Evolutionary conservation across 2,113 vertebrate genomes (phyloP), one percentile per base, ranked within the genome.

Genomic region (Dascyllus trimaculatus): DNA sequence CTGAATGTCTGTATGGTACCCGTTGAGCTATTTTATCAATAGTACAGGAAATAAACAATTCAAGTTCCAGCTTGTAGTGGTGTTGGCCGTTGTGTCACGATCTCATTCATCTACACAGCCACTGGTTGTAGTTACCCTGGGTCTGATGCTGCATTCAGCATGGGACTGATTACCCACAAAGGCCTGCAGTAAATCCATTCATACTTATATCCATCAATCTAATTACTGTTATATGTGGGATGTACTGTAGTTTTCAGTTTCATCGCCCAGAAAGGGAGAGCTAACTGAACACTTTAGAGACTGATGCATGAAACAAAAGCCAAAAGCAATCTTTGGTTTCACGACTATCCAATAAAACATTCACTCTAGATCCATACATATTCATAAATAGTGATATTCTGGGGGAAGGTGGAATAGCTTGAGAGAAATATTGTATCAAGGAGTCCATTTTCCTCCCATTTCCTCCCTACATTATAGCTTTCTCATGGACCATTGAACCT

Each of bases 401-500:
- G 51, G 56, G 4, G 21, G 11, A 54, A 21, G 40, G n/a, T 48
- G 43, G 43, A 80, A 65, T 66, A 32, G 35, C 59, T 48, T 22
- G 3, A 6, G 26, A 68, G 29, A 22, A 76, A 65, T 62, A 70
- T 73, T 75, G 26, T 45, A 74, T 22, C 75, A 46, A 2, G 64
- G 80, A 53, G 66, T 60, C 48, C 26, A 52, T 80, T 75, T 76
- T 69, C 48, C 38, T 84, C 70, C 49, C 75, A 66, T 84, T 80
- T 62, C 64, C 66, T 79, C 71, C 45, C 51, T 22, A 72, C 69
- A 88, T 86, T 85, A 80, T 48, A 79, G 46, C 25, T 72, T 85
- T 56, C 49, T 75, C 54, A 75, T 75, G 86, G 78, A 56, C 69
- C 76, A 80, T 80, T 85, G 78, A 71, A 63, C 66, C 26, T 62